Conservation (phyloP, 92 coral and sea anemone species). For the Epizoanthus ramosus region DNA sequence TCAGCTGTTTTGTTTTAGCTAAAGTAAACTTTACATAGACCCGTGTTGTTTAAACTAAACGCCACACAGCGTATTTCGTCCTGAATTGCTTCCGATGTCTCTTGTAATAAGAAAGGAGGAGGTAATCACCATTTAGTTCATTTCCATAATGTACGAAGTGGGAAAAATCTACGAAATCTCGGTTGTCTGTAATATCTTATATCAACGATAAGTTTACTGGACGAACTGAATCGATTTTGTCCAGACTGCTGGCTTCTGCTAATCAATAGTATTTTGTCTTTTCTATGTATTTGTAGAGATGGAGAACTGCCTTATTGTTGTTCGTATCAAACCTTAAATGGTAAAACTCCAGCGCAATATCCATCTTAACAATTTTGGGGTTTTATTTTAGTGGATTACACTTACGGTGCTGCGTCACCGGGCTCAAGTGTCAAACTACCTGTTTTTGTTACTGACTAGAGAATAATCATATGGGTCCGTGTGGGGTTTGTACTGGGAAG, state of each 20-base stretch:
- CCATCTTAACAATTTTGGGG: background rate
- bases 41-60: conserved; percentile 24
- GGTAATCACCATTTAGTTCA: conserved; percentile 15
- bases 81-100: background rate
- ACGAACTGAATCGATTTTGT: background rate
- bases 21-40: conserved; percentile 24
- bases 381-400: conserved; percentile 39
- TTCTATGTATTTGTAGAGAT: background rate
- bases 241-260: background rate
- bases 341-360: background rate
- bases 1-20: background rate
- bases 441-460: conserved; percentile 28
- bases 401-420: conserved; percentile 32
- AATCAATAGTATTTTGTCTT: background rate
- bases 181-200: conserved; percentile 13
- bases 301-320: background rate
- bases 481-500: conserved; percentile 25
- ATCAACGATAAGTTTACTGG: background rate
- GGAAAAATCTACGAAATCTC: conserved; percentile 23
- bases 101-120: background rate
- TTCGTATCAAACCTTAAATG: background rate
- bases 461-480: conserved; percentile 4
- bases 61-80: background rate
- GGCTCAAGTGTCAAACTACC: conserved; percentile 34
- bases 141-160: background rate